phyloP scores from a whole-genome alignment of 2,888 invertebrate genomes.

The Caenorhabditis panamensis region DNA sequence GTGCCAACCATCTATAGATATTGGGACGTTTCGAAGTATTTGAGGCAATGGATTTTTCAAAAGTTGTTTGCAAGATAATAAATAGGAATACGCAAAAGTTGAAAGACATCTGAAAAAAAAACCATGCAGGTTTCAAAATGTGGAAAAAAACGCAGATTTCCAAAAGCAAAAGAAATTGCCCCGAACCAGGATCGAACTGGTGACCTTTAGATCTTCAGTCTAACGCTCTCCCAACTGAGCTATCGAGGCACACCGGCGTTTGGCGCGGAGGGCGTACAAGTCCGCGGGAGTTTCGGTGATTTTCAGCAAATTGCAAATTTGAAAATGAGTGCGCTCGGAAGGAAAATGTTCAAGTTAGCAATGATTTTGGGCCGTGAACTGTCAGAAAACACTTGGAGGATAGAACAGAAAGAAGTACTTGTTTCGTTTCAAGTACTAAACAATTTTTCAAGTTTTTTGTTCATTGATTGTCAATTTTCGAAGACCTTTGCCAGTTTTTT shows the following conservation, averaged over 20 bases:
- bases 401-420: no score
- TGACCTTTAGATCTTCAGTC: slow-evolving; percentile 81
- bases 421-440: no score
- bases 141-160: no score
- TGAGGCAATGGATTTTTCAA: not conserved
- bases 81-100: not conserved
- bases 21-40: slow-evolving; percentile 27
- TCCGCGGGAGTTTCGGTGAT: not conserved
- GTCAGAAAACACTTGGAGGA: no score
- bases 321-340: not conserved
- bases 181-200: slow-evolving; percentile 81
- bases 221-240: slow-evolving; percentile 81
- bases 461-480: no score
- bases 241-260: slow-evolving; percentile 64
- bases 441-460: no score
- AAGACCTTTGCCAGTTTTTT: no score
- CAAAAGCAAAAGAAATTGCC: slow-evolving; percentile 62
- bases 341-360: no score
- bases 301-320: not conserved
- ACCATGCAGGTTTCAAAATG: not conserved
- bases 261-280: not conserved
- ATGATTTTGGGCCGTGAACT: no score
- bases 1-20: slow-evolving; percentile 52
- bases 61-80: not conserved
- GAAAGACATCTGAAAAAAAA: not conserved